phyloP scores from a whole-genome alignment of 2,113 vertebrate species.

The Vulpes vulpes region DNA sequence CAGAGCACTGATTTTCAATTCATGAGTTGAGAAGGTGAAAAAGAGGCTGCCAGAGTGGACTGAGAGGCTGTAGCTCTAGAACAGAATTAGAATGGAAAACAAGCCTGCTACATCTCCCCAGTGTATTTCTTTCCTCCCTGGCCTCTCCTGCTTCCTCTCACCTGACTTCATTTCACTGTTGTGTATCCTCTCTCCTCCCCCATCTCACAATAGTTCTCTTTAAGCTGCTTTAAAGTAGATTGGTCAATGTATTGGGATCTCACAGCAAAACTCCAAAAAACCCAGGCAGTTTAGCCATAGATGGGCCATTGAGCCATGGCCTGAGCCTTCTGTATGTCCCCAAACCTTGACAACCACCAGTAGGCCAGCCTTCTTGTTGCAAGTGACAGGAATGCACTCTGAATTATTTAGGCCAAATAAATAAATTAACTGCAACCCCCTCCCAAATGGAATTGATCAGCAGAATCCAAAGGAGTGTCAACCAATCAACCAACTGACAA shows the following conservation, averaged over 20 bases:
- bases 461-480: neutral
- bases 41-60: neutral
- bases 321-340: neutral
- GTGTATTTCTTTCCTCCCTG: neutral
- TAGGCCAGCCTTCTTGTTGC: neutral
- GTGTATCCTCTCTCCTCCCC: neutral
- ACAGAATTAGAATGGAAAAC: neutral
- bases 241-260: neutral
- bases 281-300: neutral
- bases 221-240: neutral
- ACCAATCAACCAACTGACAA: neutral
- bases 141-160: neutral
- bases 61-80: neutral
- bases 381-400: constrained; percentile 1
- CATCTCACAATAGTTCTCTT: neutral
- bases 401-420: neutral
- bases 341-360: neutral
- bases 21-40: constrained; percentile 1
- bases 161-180: neutral
- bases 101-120: neutral
- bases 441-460: neutral
- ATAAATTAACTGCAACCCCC: neutral
- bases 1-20: constrained; percentile 22
- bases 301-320: neutral
- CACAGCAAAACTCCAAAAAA: neutral